A percentile compares a stretch with the other conserved stretches of the same genome.
phyloP scores from a whole-genome alignment of 2,113 vertebrate genomes.

The Myotis yumanensis region DNA sequence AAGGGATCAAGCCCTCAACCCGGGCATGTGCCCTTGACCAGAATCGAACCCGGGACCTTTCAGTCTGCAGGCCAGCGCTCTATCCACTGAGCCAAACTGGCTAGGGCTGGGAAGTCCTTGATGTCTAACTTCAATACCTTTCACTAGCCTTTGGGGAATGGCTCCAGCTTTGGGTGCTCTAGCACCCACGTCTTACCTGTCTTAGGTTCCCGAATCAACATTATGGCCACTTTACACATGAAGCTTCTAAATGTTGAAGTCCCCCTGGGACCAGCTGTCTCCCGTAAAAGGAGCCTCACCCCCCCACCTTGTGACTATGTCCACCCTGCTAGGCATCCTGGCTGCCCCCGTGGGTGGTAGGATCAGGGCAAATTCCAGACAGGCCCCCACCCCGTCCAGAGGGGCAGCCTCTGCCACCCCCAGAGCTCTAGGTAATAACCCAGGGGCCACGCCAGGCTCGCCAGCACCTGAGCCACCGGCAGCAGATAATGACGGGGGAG shows the following conservation, averaged over 20 bases:
- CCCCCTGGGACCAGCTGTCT: neutral
- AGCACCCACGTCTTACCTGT: neutral
- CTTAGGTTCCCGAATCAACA: neutral
- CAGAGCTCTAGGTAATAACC: conserved; percentile 79
- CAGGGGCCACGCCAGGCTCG: conserved; percentile 76
- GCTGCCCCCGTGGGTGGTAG: conserved; percentile 63
- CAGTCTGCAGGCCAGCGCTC: too few relatives aligned
- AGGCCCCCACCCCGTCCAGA: conserved; percentile 72
- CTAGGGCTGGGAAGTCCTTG: neutral
- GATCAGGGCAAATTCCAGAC: conserved; percentile 70
- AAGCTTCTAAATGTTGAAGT: neutral
- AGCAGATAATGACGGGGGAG: conserved; percentile 80
- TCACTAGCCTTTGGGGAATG: neutral
- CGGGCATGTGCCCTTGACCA: too few relatives aligned
- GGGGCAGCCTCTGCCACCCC: conserved; percentile 77
- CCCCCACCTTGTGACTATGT: neutral
- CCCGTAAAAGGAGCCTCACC: neutral
- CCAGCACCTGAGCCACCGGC: conserved; percentile 81
- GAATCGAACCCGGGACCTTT: too few relatives aligned
- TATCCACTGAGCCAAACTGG: too few relatives aligned
- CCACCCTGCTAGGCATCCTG: conserved; percentile 13
- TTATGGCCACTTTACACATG: neutral
- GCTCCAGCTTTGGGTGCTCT: neutral
- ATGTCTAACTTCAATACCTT: neutral
- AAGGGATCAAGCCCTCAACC: too few relatives aligned